A percentile compares a stretch with the other conserved stretches of the same genome.
These are phyloP conservation scores for Engystomops pustulosus DNA, from an alignment of 2,113 vertebrate species.

Conservation along the genomic window DNA sequence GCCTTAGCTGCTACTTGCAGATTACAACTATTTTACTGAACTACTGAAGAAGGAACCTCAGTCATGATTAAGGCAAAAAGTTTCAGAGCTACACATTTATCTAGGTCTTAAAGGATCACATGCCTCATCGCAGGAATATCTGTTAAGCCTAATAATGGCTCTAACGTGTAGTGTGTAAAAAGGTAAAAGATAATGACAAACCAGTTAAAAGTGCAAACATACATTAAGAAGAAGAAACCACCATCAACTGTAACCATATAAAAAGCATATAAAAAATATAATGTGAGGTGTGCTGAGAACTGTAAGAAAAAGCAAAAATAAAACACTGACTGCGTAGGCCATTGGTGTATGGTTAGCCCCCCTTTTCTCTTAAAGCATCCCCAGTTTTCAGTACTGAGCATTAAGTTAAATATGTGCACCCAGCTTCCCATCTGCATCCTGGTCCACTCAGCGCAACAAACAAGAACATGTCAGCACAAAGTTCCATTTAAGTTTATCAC, in stretches of 20 bases:
- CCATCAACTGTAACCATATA: neutral
- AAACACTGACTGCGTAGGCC: neutral
- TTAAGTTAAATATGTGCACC: neutral
- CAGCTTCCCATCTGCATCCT: slow-evolving; percentile 49
- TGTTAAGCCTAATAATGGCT: neutral
- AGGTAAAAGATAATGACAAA: no score
- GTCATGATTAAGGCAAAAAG: neutral
- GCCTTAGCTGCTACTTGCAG: no score
- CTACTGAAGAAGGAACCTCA: neutral
- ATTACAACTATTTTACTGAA: neutral
- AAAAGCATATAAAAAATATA: neutral
- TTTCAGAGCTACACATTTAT: neutral
- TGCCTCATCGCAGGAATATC: neutral
- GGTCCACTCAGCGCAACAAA: slow-evolving; percentile 50
- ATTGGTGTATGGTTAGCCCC: neutral
- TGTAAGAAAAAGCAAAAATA: neutral
- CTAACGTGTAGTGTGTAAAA: neutral
- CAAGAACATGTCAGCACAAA: slow-evolving; percentile 52
- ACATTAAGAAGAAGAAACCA: neutral
- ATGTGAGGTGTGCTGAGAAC: neutral
- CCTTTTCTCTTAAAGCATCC: neutral
- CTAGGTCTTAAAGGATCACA: neutral
- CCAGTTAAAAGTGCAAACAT: slow-evolving; percentile 8
- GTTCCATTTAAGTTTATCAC: slow-evolving; percentile 68
- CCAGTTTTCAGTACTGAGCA: neutral